phyloP scores from a whole-genome alignment of 2,113 vertebrate species.

The Turnix velox region DNA sequence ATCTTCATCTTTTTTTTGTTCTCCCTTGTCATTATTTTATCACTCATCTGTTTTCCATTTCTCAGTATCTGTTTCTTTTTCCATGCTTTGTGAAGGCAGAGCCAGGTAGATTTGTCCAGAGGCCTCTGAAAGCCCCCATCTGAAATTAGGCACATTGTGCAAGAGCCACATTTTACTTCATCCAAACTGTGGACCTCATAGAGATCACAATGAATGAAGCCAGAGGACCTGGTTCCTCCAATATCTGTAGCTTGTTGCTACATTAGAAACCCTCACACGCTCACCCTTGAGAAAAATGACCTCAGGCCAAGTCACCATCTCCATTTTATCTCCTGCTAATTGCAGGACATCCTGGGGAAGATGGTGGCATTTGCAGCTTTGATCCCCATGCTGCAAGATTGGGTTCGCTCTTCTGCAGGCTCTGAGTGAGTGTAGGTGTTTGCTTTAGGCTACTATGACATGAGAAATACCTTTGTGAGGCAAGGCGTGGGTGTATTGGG shows the following conservation, averaged over 20 bases:
- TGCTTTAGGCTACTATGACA: conserved; percentile 72
- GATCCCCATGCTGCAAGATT: not conserved
- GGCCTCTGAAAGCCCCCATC: not conserved
- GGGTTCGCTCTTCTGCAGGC: conserved; percentile 17
- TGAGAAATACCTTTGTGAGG: conserved; percentile 75
- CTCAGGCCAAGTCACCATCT: not conserved
- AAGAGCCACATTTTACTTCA: not conserved
- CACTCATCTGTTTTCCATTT: not conserved
- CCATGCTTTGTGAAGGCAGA: not conserved
- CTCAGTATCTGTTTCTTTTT: not conserved
- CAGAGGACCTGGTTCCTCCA: not conserved
- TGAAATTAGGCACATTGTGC: not conserved
- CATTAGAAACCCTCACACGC: not conserved
- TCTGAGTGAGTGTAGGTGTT: conserved; percentile 60
- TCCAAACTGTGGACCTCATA: not conserved
- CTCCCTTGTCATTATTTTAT: not conserved
- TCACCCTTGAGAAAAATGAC: not conserved
- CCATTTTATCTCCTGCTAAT: not conserved
- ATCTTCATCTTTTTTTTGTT: not conserved
- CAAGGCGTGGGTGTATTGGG: conserved; percentile 73
- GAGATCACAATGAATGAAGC: not conserved
- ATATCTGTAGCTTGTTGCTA: not conserved
- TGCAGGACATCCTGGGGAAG: conserved; percentile 53
- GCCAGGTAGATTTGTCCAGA: not conserved
- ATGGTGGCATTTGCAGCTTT: conserved; percentile 16